A percentile compares a stretch with the other conserved stretches of the same genome.
These are phyloP conservation scores for Drosophila prosaltans DNA, from an alignment of 1,140 invertebrate genomes.

Conservation along the genomic window DNA sequence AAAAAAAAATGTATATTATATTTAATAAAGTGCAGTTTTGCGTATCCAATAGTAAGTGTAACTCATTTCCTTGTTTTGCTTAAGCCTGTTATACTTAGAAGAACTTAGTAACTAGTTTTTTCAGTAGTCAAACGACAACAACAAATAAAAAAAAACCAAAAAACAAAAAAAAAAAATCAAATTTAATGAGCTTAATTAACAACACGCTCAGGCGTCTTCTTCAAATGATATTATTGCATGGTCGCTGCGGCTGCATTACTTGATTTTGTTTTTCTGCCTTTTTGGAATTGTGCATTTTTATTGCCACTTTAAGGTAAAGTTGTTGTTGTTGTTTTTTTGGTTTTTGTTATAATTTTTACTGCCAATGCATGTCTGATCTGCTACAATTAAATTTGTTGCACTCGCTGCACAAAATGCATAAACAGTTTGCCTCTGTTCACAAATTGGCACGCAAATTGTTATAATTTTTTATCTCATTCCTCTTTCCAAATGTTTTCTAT, in stretches of 20 bases:
- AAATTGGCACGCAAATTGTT: slow-evolving; percentile 76
- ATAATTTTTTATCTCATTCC: neutral
- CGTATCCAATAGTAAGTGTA: slow-evolving; percentile 53
- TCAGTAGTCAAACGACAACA: slow-evolving; percentile 56
- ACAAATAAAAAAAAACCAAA: slow-evolving; percentile 40
- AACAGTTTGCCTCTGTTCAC: slow-evolving; percentile 66
- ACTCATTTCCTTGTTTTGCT: slow-evolving; percentile 62
- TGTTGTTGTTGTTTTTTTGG: slow-evolving; percentile 42
- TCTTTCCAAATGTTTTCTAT: neutral
- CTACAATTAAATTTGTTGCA: slow-evolving; percentile 79
- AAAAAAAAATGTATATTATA: slow-evolving; percentile 35
- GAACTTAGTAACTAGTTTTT: slow-evolving; percentile 32
- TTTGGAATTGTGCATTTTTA: slow-evolving; percentile 76
- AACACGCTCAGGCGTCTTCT: slow-evolving; percentile 55
- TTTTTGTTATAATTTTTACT: slow-evolving; percentile 68
- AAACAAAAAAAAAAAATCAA: neutral
- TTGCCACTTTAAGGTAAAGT: slow-evolving; percentile 69
- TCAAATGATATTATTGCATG: slow-evolving; percentile 70
- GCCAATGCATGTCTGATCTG: slow-evolving; percentile 76
- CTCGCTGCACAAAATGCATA: slow-evolving; percentile 80
- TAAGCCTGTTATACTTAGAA: slow-evolving; percentile 9
- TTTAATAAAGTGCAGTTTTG: slow-evolving; percentile 60
- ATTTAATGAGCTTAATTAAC: slow-evolving; percentile 76
- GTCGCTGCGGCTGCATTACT: slow-evolving; percentile 49
- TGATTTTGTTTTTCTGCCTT: slow-evolving; percentile 32